Evolutionary conservation across 2,888 invertebrate genomes (phyloP), one percentile per base, ranked within the genome.

Genomic region (Horisme vitalbata): DNA sequence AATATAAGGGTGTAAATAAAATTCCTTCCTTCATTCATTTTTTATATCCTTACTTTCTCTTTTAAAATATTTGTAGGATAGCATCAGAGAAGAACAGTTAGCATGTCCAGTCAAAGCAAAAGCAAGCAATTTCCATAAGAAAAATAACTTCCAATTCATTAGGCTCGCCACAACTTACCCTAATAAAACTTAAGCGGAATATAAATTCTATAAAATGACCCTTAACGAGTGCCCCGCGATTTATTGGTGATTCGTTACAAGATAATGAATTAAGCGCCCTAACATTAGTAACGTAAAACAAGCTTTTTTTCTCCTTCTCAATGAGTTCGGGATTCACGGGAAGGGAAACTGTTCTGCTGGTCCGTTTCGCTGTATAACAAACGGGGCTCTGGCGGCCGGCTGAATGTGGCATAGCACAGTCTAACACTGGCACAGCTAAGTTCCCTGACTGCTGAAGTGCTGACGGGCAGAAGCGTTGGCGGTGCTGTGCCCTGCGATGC

Each of bases 251-350:
- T 79, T 78, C 67, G 64, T 63, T 60, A 59, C 55, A 47, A 67
- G 69, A 73, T 79, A 80, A 79, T 80, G 78, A 79, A 79, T 79
- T 78, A 79, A 77, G 71, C 67, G 61, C 60, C 71, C 65, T 66
- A 61, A 71, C 74, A 76, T 77, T 75, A 71, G 68, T 71, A 65
- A 68, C 65, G 62, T 66, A 69, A 59, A 70, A 73, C 67, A 61
- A 66, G 67, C 62, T 60, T 63, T 55, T 45, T 67, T 68, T 68
- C 65, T 67, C 65, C 59, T 43, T 45, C 45, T 41, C 49, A 63
- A 61, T 59, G 59, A 54, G 37, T 28, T 43, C 39, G 7, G 26
- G 36, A 58, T 15, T 57, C 46, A 72, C 44, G 52, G 51, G 10
- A 31, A 32, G 3, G 51, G 10, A 31, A 32, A 2, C 7, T 14